Conservation (phyloP, 53 echinoderm and acorn worm genomes). For the Zoroaster sp. region DNA sequence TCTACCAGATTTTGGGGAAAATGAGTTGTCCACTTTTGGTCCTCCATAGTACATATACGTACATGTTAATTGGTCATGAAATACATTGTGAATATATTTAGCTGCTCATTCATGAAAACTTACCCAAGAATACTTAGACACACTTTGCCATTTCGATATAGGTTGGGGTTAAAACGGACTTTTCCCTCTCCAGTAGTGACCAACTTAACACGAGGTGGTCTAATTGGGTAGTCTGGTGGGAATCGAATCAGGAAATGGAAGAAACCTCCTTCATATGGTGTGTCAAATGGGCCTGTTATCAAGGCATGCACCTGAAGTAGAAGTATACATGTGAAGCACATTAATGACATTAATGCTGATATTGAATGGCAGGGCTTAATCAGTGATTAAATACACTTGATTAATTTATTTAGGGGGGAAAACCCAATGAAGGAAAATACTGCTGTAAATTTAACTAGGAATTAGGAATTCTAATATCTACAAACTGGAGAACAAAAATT, state of each 20-base stretch:
- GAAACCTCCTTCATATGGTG: constrained; percentile 96
- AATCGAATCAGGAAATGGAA: constrained; percentile 92
- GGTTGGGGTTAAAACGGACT: constrained; percentile 93
- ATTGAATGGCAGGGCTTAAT: too few relatives aligned
- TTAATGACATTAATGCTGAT: too few relatives aligned
- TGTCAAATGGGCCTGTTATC: constrained; percentile 96
- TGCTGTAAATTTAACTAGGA: too few relatives aligned
- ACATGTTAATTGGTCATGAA: too few relatives aligned
- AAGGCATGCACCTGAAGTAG: constrained; percentile 87
- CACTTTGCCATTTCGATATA: constrained; percentile 93
- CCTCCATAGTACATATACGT: too few relatives aligned
- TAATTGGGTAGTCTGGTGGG: constrained; percentile 94
- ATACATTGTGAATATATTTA: background rate
- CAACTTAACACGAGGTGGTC: constrained; percentile 88
- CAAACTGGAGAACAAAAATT: too few relatives aligned
- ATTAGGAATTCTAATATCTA: too few relatives aligned
- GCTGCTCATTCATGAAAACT: background rate
- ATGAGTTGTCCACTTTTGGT: too few relatives aligned
- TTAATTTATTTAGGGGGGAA: too few relatives aligned
- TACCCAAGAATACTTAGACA: constrained; percentile 96
- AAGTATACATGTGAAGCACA: background rate
- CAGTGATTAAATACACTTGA: too few relatives aligned
- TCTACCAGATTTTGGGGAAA: too few relatives aligned
- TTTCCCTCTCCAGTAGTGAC: constrained; percentile 81
- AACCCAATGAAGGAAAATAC: too few relatives aligned